Base-by-base conservation (phyloP, 2,113 vertebrate genomes). In the Istiophorus platypterus region DNA sequence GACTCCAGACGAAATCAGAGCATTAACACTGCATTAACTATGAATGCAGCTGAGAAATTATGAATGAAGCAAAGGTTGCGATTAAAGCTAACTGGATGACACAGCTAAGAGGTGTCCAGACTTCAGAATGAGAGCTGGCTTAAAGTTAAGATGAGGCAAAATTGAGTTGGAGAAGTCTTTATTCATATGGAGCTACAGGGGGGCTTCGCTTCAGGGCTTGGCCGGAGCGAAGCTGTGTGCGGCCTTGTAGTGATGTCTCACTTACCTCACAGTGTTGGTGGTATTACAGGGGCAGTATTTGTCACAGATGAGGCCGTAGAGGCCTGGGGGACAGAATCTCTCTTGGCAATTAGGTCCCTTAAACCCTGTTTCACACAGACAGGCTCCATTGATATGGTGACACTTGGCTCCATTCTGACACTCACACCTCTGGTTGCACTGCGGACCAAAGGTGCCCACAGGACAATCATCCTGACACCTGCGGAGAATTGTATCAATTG, bases 391-490 rank as follows among this genome's bases (percentile, higher is more conserved):
- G 91, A 97, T 94, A 14, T 99, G 97, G 1, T 97, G 97, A 85
- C 98, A 99, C 91, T 96, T 98, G 17, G 97, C 98, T 15, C 97
- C 96, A 0, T 99, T 99, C 70, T 95, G 96, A 82, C 98, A 99
- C 94, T 98, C 96, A 0, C 98, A 99, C 73, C 73, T 95, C n/a
- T 97, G 96, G 0, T 95, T 87, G 80, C 98, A 99, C 91, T 96
- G 96, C 42, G 95, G 96, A 63, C 98, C 98, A 0, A 96, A 99
- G 0, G 95, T 98, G 65, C 98, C 98, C 0, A 98, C 90, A 10
- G 97, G 97, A 88, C 98, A 99, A 84, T 99, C 98, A 79, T 99
- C 97, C 84, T 99, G 98, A 89, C 98, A 99, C 93, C 98, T 99
- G 74, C 63, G 49, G 71, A 76, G 45, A 80, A 24, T 66, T 22